Percentiles rank a stretch among this genome's conserved stretches.
Conservation (phyloP, 2,113 vertebrate genomes). For the Gymnogyps californianus region DNA sequence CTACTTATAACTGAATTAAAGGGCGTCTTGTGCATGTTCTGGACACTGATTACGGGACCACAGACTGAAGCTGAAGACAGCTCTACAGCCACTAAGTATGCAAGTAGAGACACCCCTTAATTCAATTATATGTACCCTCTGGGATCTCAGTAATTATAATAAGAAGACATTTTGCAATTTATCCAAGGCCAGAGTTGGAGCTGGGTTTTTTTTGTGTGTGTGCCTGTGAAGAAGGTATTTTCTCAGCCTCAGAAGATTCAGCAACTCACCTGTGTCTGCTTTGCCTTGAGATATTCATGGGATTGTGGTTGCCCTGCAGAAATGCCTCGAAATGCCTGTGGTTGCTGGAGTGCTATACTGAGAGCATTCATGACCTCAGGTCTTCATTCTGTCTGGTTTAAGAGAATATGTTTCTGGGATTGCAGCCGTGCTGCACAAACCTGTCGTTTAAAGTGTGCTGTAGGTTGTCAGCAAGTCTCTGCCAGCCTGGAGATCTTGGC, state of each 20-base stretch:
- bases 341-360: neutral
- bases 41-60: slow-evolving; percentile 56
- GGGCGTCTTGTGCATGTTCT: slow-evolving; percentile 51
- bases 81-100: slow-evolving; percentile 52
- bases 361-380: neutral
- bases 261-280: neutral
- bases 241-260: neutral
- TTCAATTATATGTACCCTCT: slow-evolving; percentile 55
- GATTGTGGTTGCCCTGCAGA: neutral
- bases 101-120: slow-evolving; percentile 54
- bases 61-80: slow-evolving; percentile 58
- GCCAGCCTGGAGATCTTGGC: neutral
- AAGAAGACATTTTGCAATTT: slow-evolving; percentile 38
- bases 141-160: slow-evolving; percentile 37
- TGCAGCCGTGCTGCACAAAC: neutral
- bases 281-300: neutral
- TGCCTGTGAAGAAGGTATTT: neutral
- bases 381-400: neutral
- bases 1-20: slow-evolving; percentile 62
- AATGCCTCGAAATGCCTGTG: neutral
- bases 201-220: neutral
- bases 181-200: neutral
- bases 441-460: neutral
- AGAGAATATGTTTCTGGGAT: neutral
- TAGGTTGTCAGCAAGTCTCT: neutral